Evolutionary conservation across 2,113 vertebrate genomes (phyloP).

Genomic region (Furnarius figulus): DNA sequence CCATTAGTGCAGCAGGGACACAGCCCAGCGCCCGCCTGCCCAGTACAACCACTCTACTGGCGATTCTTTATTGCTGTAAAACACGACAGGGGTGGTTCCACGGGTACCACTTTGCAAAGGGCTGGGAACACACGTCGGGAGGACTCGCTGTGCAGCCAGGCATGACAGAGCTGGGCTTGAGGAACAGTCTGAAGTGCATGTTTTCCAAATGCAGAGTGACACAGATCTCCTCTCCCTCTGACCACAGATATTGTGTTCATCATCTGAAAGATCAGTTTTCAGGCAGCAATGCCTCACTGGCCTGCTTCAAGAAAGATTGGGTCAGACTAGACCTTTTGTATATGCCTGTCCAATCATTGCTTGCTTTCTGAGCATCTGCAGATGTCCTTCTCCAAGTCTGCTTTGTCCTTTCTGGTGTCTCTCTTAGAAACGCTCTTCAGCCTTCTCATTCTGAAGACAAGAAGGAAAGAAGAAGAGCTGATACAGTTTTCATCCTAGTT

Average conservation of each 20-base stretch:
- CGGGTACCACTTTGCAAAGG: constrained; percentile 37
- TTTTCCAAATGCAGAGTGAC: neutral
- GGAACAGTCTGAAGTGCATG: neutral
- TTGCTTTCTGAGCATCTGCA: neutral
- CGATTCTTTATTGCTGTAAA: constrained; percentile 74
- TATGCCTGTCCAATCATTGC: neutral
- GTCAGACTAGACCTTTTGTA: neutral
- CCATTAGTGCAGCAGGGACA: constrained; percentile 52
- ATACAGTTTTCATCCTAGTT: neutral
- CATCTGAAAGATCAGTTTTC: neutral
- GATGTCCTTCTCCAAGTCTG: neutral
- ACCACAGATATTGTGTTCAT: neutral
- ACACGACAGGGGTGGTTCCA: constrained; percentile 49
- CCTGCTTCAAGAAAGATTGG: neutral
- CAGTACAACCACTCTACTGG: constrained; percentile 9
- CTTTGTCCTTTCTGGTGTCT: neutral
- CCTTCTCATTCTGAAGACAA: neutral
- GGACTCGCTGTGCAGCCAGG: neutral
- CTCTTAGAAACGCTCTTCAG: neutral
- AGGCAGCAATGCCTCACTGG: neutral
- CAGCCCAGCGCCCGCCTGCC: constrained; percentile 36
- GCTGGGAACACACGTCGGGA: neutral
- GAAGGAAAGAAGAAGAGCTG: neutral
- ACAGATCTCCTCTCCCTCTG: neutral
- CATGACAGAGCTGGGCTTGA: neutral